Percentiles rank a stretch among this genome's conserved stretches.
These are phyloP conservation scores for Anas platyrhynchos DNA, from an alignment of 2,113 vertebrate species.

Conservation along the genomic window DNA sequence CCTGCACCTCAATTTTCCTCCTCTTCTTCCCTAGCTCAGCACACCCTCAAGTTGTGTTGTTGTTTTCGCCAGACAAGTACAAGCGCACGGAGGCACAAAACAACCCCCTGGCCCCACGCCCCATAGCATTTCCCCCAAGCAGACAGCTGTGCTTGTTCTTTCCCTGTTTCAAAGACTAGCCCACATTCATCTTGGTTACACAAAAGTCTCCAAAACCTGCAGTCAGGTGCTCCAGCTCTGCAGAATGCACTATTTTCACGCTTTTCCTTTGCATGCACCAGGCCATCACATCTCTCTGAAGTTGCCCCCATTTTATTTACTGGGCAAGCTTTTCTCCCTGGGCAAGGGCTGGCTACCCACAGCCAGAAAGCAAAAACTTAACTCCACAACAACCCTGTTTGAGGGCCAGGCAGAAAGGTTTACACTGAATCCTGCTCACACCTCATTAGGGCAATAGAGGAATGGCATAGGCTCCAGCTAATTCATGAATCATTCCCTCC, in stretches of 20 bases:
- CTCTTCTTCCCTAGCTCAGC: not conserved
- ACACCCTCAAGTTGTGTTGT: accelerated
- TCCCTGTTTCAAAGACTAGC: not conserved
- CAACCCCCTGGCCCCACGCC: too few relatives aligned
- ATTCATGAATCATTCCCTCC: slow-evolving; percentile 51
- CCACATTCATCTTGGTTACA: not conserved
- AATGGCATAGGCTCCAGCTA: not conserved
- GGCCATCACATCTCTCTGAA: not conserved
- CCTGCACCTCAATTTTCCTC: not conserved
- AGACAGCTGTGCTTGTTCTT: not conserved
- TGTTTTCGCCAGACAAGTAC: not conserved
- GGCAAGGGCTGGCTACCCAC: not conserved
- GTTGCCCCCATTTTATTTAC: not conserved
- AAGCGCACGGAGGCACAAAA: not conserved
- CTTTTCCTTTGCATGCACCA: not conserved
- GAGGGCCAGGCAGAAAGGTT: not conserved
- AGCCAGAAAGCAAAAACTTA: not conserved
- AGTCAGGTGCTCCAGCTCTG: not conserved
- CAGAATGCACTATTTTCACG: not conserved
- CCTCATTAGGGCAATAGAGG: not conserved
- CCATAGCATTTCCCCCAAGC: not conserved
- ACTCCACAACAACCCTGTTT: accelerated
- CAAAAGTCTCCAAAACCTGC: not conserved
- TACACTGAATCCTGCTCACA: not conserved
- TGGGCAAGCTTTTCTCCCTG: not conserved